A percentile compares a stretch with the other conserved stretches of the same genome.
These are phyloP conservation scores for Ailurus styani DNA, from an alignment of 2,113 vertebrate species.

Conservation along the genomic window DNA sequence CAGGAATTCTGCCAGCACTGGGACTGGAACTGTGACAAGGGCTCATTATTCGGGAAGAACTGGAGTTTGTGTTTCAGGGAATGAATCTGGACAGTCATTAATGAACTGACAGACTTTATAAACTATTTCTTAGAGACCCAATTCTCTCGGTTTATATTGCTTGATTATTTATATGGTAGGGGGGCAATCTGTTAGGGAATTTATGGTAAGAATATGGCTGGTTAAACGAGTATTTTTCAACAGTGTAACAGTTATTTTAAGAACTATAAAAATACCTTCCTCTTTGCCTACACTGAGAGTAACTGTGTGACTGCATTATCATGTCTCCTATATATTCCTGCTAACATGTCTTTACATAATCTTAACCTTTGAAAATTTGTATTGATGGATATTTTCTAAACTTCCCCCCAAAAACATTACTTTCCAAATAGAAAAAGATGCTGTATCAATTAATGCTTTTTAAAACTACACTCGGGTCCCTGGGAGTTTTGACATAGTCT, in stretches of 20 bases:
- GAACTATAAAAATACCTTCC: background rate
- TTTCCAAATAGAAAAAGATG: constrained; percentile 20
- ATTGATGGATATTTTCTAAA: constrained; percentile 14
- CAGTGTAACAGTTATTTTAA: background rate
- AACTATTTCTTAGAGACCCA: constrained; percentile 65
- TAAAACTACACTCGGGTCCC: background rate
- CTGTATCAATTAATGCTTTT: background rate
- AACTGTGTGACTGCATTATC: background rate
- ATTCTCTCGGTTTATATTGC: constrained; percentile 55
- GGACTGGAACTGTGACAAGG: constrained; percentile 53
- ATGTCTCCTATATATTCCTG: background rate
- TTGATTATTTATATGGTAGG: constrained; percentile 47
- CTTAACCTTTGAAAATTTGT: background rate
- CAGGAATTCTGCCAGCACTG: constrained; percentile 51
- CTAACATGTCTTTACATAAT: background rate
- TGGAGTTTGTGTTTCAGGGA: constrained; percentile 70
- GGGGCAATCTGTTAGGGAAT: constrained; percentile 44
- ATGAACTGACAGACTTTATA: constrained; percentile 70
- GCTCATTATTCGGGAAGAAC: constrained; percentile 70
- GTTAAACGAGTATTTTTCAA: constrained; percentile 29
- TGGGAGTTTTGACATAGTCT: background rate
- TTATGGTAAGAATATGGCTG: constrained; percentile 33
- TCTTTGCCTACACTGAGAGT: background rate
- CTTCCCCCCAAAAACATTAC: background rate
- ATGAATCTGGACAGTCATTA: constrained; percentile 74